phyloP scores from a whole-genome alignment of 2,888 invertebrate species.

The Orchestes rusci region DNA sequence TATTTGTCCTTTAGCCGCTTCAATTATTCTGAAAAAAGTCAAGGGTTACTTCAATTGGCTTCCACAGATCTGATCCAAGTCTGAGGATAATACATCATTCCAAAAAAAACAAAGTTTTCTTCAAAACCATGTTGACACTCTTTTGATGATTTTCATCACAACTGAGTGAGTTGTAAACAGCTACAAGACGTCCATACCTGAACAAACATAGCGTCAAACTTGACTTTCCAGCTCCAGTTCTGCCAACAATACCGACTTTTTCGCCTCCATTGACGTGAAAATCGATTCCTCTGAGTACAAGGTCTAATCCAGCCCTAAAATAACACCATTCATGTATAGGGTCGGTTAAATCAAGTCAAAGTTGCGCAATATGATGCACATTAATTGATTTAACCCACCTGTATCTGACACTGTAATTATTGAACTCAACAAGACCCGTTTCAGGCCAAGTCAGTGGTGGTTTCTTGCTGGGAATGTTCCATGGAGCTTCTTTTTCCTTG shows the following conservation, averaged over 20 bases:
- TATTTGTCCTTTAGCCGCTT: conserved; percentile 72
- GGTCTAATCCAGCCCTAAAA: conserved; percentile 57
- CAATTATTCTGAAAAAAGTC: conserved; percentile 61
- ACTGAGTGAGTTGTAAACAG: not conserved
- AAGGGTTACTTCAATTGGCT: too few species aligned
- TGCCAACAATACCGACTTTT: conserved; percentile 46
- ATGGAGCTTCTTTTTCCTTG: conserved; percentile 72
- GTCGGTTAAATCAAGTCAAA: too few species aligned
- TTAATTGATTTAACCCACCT: too few species aligned
- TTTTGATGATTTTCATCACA: too few species aligned
- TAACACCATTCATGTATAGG: too few species aligned
- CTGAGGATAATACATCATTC: too few species aligned
- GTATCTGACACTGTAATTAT: conserved; percentile 77
- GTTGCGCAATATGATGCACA: too few species aligned
- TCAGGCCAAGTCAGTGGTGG: conserved; percentile 74
- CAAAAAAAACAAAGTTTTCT: too few species aligned
- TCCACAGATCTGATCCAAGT: too few species aligned
- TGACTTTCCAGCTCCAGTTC: conserved; percentile 83
- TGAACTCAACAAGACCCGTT: conserved; percentile 70
- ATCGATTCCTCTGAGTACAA: conserved; percentile 72
- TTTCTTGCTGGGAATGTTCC: conserved; percentile 54
- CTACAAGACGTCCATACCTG: conserved; percentile 48
- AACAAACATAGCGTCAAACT: conserved; percentile 82
- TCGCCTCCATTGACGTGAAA: conserved; percentile 74
- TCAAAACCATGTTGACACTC: too few species aligned